phyloP scores from a whole-genome alignment of 2,113 vertebrate genomes.

The Stictonetta naevosa region DNA sequence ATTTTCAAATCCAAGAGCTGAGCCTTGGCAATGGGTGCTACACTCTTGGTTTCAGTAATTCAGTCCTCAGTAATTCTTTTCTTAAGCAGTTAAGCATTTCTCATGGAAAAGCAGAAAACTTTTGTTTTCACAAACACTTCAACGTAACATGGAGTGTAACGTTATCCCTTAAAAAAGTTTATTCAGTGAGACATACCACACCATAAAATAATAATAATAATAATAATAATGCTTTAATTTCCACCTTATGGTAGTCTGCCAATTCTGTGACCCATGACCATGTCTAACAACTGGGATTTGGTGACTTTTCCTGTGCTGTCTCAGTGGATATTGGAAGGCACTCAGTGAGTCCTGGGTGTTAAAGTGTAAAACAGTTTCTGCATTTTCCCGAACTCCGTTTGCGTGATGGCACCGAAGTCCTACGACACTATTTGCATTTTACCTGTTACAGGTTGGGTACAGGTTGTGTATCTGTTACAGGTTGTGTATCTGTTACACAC shows the following conservation, averaged over 20 bases:
- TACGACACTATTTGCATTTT: background rate
- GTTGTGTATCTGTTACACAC: background rate
- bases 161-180: background rate
- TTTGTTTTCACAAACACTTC: background rate
- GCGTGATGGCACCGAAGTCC: background rate
- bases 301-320: background rate
- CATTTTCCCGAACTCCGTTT: background rate
- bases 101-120: background rate
- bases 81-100: background rate
- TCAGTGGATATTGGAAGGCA: constrained; percentile 24
- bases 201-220: background rate
- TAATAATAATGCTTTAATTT: background rate
- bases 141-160: background rate
- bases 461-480: background rate
- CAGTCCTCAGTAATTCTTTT: background rate
- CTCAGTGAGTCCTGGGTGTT: constrained; percentile 20
- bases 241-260: background rate
- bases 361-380: background rate
- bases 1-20: background rate
- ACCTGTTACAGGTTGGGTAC: background rate
- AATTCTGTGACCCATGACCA: background rate
- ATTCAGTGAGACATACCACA: background rate
- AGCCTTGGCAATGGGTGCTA: background rate
- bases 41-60: background rate
- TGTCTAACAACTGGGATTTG: constrained; percentile 2